phyloP scores from a whole-genome alignment of 1,140 invertebrate species.

The Ips typographus region DNA sequence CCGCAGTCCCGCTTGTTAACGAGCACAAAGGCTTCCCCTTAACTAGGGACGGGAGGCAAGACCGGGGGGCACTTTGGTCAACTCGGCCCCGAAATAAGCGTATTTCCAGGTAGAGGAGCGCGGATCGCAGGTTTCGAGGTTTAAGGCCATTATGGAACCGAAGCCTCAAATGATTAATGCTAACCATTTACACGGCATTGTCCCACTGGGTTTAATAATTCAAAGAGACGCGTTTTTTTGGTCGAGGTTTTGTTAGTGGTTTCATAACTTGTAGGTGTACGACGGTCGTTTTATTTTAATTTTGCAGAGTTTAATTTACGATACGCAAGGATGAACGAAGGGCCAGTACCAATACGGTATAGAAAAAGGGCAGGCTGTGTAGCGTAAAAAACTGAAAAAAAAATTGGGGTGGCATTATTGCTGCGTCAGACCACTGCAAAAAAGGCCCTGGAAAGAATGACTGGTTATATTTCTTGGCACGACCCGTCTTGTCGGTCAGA shows the following conservation, averaged over 20 bases:
- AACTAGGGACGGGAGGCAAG: conserved; percentile 4
- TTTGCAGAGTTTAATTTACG: too few relatives aligned
- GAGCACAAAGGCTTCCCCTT: conserved; percentile 33
- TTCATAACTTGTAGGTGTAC: background rate
- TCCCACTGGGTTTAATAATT: conserved; percentile 1
- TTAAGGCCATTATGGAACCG: conserved; percentile 28
- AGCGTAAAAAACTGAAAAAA: conserved; percentile 41
- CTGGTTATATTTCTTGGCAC: conserved; percentile 43
- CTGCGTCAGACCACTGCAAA: conserved; percentile 42
- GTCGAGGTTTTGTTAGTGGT: background rate
- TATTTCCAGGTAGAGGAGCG: conserved; percentile 25
- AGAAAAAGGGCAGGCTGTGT: conserved; percentile 38
- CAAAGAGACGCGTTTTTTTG: background rate
- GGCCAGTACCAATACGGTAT: conserved; percentile 15
- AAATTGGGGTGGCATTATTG: conserved; percentile 38
- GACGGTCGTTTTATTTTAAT: too few relatives aligned
- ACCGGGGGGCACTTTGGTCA: conserved; percentile 27
- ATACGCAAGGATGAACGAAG: conserved; percentile 6
- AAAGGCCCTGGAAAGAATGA: conserved; percentile 40
- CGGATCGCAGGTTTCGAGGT: conserved; percentile 24
- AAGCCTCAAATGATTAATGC: conserved; percentile 9
- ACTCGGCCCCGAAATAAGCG: conserved; percentile 27
- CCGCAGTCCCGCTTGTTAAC: conserved; percentile 44
- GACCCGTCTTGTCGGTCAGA: conserved; percentile 36
- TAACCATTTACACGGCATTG: conserved; percentile 7